phyloP scores from a whole-genome alignment of 2,113 vertebrate genomes.

The Eclectus roratus region DNA sequence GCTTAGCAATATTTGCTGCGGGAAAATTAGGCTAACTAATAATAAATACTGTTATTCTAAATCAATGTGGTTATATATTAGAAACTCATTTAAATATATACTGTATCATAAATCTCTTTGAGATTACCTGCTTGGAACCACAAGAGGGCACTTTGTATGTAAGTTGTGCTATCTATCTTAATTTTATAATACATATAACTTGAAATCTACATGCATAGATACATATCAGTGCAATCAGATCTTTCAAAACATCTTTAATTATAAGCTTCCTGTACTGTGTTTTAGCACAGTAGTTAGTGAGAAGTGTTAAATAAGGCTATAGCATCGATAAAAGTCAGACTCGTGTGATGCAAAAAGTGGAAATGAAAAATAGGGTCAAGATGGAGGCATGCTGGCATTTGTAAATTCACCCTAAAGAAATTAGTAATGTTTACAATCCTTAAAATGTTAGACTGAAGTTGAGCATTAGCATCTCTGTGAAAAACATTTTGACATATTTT shows the following conservation, averaged over 20 bases:
- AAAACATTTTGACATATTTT: not conserved
- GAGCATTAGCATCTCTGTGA: not conserved
- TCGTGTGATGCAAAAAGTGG: not conserved
- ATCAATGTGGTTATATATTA: not conserved
- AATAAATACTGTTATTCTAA: not conserved
- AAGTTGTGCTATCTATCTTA: not conserved
- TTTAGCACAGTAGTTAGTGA: not conserved
- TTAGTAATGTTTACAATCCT: not conserved
- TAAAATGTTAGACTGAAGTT: not conserved
- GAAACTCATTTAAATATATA: not conserved
- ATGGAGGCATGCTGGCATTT: not conserved
- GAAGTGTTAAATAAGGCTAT: not conserved
- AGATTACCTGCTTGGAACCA: constrained; percentile 45
- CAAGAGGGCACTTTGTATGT: constrained; percentile 69
- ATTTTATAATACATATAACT: fast-evolving
- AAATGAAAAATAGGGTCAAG: not conserved
- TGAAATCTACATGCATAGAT: not conserved
- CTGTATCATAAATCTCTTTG: not conserved
- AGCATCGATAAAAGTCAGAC: not conserved
- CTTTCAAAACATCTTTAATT: not conserved
- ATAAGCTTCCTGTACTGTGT: not conserved
- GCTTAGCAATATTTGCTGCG: not conserved
- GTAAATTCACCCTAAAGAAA: not conserved
- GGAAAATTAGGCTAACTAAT: not conserved
- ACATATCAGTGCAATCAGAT: not conserved